Base-by-base conservation (phyloP, 2,797 vertebrate species). In the Diceros bicornis region DNA sequence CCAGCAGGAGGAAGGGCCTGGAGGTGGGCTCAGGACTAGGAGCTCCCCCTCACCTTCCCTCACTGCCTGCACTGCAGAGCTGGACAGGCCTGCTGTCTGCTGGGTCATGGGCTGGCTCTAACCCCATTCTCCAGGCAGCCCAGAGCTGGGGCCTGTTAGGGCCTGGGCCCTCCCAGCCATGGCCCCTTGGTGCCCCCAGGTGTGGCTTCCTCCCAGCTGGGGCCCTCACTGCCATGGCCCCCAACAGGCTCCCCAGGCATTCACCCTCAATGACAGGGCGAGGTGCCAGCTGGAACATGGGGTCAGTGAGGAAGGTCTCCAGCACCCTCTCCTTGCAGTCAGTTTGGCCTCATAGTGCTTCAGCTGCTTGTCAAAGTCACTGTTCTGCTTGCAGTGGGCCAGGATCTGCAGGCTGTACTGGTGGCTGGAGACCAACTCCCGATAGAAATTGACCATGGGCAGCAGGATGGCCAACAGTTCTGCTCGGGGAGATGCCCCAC, bases 361-460 rank as follows among this genome's bases (percentile, higher is more conserved):
- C 61, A 99, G 99, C 92, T 99, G 99, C 98, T 99, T 99, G 98
- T 99, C 99, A 0, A 99, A 99, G 98, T 99, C 99, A 0, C 99
- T 98, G 99, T 99, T 99, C 98, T 99, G 99, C 98, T 99, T 99
- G 99, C 99, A 99, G 98, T 99, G 99, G 0, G 99, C 99, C 98
- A 99, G 99, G 98, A 99, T 99, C 99, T 99, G 99, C 98, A 99
- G 99, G 98, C 99, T 99, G 99, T 99, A 99, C 99, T 99, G 99
- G 98, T 99, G 99, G 98, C 99, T 99, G 96, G 99, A 98, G 93
- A 99, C 99, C 41, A 99, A 99, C 99, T 99, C 99, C 99, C 99
- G 99, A 99, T 99, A 99, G 99, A 99, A 99, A 98, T 99, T 99
- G 88, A 99, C 99, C 99, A 99, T 99, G 81, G 99, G 99, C 98